Evolutionary conservation across 2,113 vertebrate species (phyloP).

Genomic region (Choloepus hoffmanni): DNA sequence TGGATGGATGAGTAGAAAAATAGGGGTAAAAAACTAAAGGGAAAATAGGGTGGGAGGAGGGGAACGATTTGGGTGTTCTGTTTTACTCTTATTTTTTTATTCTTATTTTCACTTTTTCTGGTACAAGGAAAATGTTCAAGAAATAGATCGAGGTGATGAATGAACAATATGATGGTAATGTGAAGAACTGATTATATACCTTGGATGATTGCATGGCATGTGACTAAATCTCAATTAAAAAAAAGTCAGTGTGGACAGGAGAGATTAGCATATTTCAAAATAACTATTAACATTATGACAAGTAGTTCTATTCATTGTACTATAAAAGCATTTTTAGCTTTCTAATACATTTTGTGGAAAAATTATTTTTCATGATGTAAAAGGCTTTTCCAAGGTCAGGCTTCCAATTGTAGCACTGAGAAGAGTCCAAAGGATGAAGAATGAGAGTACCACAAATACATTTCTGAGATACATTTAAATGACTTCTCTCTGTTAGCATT

Average conservation of each 20-base stretch:
- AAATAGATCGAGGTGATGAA: too few relatives aligned
- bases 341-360: background rate
- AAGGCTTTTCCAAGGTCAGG: rapidly evolving
- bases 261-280: background rate
- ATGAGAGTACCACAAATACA: background rate
- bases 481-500: background rate
- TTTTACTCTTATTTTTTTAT: too few relatives aligned
- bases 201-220: too few relatives aligned
- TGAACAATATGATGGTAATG: too few relatives aligned
- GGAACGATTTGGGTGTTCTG: too few relatives aligned
- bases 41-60: too few relatives aligned
- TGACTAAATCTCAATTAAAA: too few relatives aligned
- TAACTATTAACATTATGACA: background rate
- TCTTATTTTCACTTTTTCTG: too few relatives aligned
- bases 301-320: background rate
- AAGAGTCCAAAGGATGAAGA: background rate
- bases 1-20: too few relatives aligned
- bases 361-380: background rate
- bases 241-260: background rate
- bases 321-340: background rate
- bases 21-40: too few relatives aligned
- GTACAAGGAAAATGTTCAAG: too few relatives aligned
- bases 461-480: background rate
- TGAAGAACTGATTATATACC: too few relatives aligned
- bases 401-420: background rate